phyloP scores from a whole-genome alignment of 2,888 invertebrate species.

The Seladonia tumulorum region DNA sequence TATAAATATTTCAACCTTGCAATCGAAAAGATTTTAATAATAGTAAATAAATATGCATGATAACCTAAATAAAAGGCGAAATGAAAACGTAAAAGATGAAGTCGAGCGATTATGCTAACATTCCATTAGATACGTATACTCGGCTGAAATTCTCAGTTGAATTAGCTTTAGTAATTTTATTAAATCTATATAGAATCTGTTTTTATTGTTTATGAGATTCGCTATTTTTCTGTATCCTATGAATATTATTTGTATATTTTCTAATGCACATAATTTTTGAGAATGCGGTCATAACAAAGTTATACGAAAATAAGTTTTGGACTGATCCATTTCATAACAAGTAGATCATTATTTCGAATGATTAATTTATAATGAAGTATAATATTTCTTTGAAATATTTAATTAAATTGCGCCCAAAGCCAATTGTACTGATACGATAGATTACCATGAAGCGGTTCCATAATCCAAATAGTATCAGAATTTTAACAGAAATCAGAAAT shows the following conservation, averaged over 20 bases:
- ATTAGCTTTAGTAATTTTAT: background rate
- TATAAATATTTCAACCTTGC: no score
- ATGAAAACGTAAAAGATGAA: no score
- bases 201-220: background rate
- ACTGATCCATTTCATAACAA: background rate
- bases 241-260: background rate
- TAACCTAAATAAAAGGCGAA: no score
- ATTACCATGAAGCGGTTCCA: background rate
- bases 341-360: background rate
- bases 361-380: background rate
- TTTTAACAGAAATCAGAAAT: constrained; percentile 7
- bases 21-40: background rate
- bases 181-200: background rate
- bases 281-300: background rate
- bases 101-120: no score
- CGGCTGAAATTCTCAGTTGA: background rate
- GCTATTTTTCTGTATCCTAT: background rate
- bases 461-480: background rate
- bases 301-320: background rate
- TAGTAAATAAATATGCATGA: background rate
- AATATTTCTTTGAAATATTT: constrained; percentile 7
- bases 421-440: background rate
- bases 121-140: no score
- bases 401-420: background rate
- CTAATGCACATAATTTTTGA: background rate